Evolutionary conservation across 2,888 invertebrate genomes (phyloP), one percentile per base, ranked within the genome.

Genomic region (Trachelus stipa): DNA sequence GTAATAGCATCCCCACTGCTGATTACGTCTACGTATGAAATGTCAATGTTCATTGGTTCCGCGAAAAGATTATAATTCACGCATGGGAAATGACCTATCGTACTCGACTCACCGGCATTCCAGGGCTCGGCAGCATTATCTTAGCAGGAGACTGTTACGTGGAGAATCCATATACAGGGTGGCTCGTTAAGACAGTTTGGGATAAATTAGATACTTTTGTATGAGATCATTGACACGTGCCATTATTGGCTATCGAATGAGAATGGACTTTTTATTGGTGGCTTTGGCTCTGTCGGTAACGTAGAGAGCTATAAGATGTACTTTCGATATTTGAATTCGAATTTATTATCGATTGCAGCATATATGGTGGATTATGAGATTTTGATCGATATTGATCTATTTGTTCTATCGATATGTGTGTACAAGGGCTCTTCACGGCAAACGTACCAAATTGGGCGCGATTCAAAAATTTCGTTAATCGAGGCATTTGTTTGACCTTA

Each of bases 31-130:
- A 23, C 23, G 23, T 56, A 56, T 56, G 1, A 56, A 23, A 56
- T 56, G 56, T 9, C 56, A 2, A 15, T 56, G 56, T 23, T 56
- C 35, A 56, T 56, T 56, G 56, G 23, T 56, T 15, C 23, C 56
- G 56, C 23, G 56, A 71, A 71, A 31, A 31, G 71, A 71, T 71
- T 15, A 3, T 6, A 71, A 31, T 71, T 71, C 31, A 71, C 71
- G 33, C 71, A 71, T 34, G 71, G 9, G 71, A 71, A 71, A 9
- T 31, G 71, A 71, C 71, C 71, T 71, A 15, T 71, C 71, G 34
- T 12, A 71, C 71, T 71, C 31, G 31, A 71, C 71, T 56, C 23
- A 23, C 56, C 23, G 56, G 56, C 56, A 56, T 56, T 56, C 23
- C 56, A 23, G 56, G 56, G 56, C 56, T 56, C 23, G 56, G 56